Percentiles rank a stretch among this genome's conserved stretches.
Conservation (phyloP, 2,113 vertebrate genomes). For the Oreotrochilus melanogaster region DNA sequence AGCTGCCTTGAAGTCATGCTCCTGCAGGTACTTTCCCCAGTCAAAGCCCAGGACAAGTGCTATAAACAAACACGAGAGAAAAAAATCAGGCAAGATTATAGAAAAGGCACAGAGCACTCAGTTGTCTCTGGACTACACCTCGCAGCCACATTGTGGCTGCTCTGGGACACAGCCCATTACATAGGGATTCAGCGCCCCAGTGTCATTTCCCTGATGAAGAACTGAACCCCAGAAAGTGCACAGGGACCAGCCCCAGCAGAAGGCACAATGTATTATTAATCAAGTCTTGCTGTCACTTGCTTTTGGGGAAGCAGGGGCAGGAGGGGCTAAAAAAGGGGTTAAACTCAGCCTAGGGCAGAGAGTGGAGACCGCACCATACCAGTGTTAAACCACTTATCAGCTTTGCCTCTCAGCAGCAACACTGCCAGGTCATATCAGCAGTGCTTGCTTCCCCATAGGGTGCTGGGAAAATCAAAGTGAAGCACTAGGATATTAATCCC, state of each 20-base stretch:
- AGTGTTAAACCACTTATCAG: not conserved
- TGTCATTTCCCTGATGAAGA: not conserved
- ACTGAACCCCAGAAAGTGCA: not conserved
- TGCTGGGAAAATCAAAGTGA: not conserved
- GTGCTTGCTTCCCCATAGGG: not conserved
- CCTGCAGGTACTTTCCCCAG: constrained; percentile 91
- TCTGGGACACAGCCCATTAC: not conserved
- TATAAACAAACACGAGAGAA: constrained; percentile 23
- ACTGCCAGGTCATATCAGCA: not conserved
- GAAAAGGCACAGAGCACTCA: not conserved
- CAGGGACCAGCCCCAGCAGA: fast-evolving
- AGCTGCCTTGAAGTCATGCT: constrained; percentile 84
- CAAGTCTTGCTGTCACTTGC: not conserved
- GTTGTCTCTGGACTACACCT: not conserved
- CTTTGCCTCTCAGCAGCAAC: not conserved
- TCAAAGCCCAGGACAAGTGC: constrained; percentile 84
- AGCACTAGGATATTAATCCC: not conserved
- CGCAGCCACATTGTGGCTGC: not conserved
- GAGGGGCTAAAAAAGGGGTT: not conserved
- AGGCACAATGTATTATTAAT: not conserved
- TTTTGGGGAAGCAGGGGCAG: not conserved
- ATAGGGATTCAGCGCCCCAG: not conserved
- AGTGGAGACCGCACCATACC: not conserved
- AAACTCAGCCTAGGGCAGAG: not conserved
- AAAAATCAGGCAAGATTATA: not conserved